Base-by-base conservation (phyloP, 2,113 vertebrate genomes). In the Percina caprodes region DNA sequence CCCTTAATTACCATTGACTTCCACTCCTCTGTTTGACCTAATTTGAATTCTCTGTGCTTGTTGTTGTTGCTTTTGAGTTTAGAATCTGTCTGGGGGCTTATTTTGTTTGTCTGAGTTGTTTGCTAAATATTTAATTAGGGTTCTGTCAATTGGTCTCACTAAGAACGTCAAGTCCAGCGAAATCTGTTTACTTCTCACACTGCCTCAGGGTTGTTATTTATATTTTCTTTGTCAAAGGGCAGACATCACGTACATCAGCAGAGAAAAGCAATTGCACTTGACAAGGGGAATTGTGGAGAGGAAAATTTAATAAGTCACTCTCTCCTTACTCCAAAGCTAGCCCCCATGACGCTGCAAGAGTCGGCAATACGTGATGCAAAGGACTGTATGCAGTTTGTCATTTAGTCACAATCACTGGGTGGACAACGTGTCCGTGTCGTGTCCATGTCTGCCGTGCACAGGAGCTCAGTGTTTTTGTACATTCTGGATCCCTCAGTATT, bases 61-160 rank as follows among this genome's bases (percentile, higher is more conserved):
- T 85, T 81, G 76, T 85, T 81, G 85, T 90, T 90, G 74, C 73
- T 82, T 92, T 88, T 91, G 88, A 91, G 91, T 89, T 83, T 71
- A 70, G 80, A 86, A 79, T 84, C 74, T 83, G 87, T 91, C 86
- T 71, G 46, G 79, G 80, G 80, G 71, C 66, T 80, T 76, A 66
- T 87, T 91, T 90, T 91, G 83, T 90, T 93, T 90, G 82, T 83
- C 76, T 69, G 68, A 86, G 71, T 71, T 67, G 74, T 74, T 90
- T 67, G 56, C 85, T 93, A 87, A 90, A 92, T 92, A 87, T 89
- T 91, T 91, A 88, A 92, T 92, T 67, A 77, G 61, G 76, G 48
- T 72, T 77, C 75, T 74, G 75, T 86, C 88, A 79, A 71, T 82
- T 66, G 77, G 81, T 56, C 62, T 87, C 68, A 24, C 55, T 24